Evolutionary conservation across 2,888 invertebrate species (phyloP).

Genomic region (Standfussiana lucernea): DNA sequence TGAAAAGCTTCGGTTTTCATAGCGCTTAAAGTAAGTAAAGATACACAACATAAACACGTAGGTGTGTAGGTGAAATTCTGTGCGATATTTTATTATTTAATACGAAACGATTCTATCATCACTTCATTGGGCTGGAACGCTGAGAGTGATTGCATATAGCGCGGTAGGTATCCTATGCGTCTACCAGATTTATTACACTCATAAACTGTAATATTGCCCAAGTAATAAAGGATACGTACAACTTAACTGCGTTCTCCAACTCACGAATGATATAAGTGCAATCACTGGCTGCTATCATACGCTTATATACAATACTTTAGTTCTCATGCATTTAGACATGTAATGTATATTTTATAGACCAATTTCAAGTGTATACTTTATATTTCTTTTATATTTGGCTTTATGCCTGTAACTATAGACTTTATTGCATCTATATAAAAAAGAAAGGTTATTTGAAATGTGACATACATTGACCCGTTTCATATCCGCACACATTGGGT

Average conservation of each 20-base stretch:
- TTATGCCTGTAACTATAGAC: slow-evolving; percentile 33
- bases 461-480: slow-evolving; percentile 54
- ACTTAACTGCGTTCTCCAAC: slow-evolving; percentile 79
- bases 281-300: slow-evolving; percentile 63
- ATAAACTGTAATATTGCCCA: slow-evolving; percentile 86
- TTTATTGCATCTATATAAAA: slow-evolving; percentile 30
- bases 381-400: slow-evolving; percentile 48
- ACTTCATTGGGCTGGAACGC: slow-evolving; percentile 58
- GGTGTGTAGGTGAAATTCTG: slow-evolving; percentile 22
- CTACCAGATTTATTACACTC: slow-evolving; percentile 83
- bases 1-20: slow-evolving; percentile 38
- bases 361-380: slow-evolving; percentile 44
- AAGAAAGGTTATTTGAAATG: slow-evolving; percentile 31
- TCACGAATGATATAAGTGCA: slow-evolving; percentile 74
- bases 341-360: slow-evolving; percentile 55
- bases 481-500: slow-evolving; percentile 54
- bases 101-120: slow-evolving; percentile 63
- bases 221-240: slow-evolving; percentile 85
- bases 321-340: slow-evolving; percentile 56
- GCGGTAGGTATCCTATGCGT: slow-evolving; percentile 75
- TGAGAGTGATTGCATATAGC: slow-evolving; percentile 75
- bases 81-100: slow-evolving; percentile 50
- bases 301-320: slow-evolving; percentile 51
- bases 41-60: slow-evolving; percentile 24
- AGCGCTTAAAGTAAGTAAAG: slow-evolving; percentile 28